Base-by-base conservation (phyloP, 2,797 vertebrate species). In the Esox lucius region DNA sequence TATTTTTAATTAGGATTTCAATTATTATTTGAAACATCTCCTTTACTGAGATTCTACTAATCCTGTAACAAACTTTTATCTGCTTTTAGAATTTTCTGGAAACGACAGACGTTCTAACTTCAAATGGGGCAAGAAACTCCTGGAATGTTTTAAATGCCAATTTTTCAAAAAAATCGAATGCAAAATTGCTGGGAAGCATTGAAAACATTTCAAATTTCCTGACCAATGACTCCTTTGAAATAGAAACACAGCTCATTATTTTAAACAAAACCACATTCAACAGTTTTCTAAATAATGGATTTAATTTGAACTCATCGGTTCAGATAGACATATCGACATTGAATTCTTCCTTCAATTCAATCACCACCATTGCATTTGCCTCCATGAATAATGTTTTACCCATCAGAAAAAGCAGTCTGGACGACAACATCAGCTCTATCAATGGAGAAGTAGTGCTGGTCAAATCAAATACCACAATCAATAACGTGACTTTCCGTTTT, bases 311-410 rank as follows among this genome's bases (percentile, higher is more conserved):
- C 73, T 90, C 92, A 70, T 92, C 84, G 28, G 87, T 92, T 5
- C 8, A 28, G 0, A 87, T 98, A 35, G 0, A 78, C 0, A 91
- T 97, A 73, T 69, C 42, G 39, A 28, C 15, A 42, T 69, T 59
- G 24, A 15, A 4, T 5, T 0, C 19, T 42, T 6, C 0, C 1
- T 0, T 0, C 56, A 78, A 0, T 33, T 70, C 22, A 81, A 78
- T 98, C 31, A 89, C 96, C 77, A 95, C 92, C 0, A 88, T 97
- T 56, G 87, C 88, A 69, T 95, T 96, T 73, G 84, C 89, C n/a
- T 91, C 89, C 0, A 81, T 97, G 3, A 82, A 88, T 31, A 86
- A 68, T 8, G 87, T 96, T 68, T 89, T 98, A 71, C 88, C 91
- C 16, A 1, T 66, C 2, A 62, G 0, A 61, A 78, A 84, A 12